phyloP scores from a whole-genome alignment of 2,113 vertebrate genomes.

The Panthera tigris region DNA sequence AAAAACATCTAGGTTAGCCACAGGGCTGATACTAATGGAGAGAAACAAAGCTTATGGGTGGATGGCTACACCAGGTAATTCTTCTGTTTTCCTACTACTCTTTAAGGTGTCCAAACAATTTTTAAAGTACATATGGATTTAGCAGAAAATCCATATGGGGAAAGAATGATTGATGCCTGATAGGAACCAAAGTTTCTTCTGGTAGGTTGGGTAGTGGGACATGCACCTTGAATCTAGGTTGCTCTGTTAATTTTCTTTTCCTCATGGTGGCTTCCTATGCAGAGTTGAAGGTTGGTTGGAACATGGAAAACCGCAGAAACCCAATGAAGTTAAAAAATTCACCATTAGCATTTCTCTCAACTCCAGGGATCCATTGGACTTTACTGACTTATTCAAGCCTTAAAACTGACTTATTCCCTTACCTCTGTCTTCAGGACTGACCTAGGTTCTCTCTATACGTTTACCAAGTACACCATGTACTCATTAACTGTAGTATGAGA shows the following conservation, averaged over 20 bases:
- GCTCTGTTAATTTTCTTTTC: conserved; percentile 4
- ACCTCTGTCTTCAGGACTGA: background rate
- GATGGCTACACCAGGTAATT: background rate
- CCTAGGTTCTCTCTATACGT: background rate
- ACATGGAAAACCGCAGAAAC: background rate
- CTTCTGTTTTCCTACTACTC: background rate
- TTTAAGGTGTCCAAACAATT: background rate
- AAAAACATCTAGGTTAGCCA: background rate
- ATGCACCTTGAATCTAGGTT: background rate
- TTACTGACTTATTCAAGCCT: background rate
- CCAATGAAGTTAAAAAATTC: background rate
- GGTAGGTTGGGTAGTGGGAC: background rate
- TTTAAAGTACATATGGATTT: background rate
- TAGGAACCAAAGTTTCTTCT: background rate
- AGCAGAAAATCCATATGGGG: background rate
- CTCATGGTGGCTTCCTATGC: background rate
- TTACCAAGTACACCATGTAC: background rate
- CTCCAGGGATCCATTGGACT: background rate
- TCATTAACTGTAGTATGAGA: background rate
- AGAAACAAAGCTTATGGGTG: background rate
- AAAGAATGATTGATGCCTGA: background rate
- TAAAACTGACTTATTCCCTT: background rate
- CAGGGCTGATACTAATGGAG: background rate
- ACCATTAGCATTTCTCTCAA: background rate
- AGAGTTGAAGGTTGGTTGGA: background rate